Conservation (phyloP, 2,797 vertebrate species). For the Falco rusticolus region DNA sequence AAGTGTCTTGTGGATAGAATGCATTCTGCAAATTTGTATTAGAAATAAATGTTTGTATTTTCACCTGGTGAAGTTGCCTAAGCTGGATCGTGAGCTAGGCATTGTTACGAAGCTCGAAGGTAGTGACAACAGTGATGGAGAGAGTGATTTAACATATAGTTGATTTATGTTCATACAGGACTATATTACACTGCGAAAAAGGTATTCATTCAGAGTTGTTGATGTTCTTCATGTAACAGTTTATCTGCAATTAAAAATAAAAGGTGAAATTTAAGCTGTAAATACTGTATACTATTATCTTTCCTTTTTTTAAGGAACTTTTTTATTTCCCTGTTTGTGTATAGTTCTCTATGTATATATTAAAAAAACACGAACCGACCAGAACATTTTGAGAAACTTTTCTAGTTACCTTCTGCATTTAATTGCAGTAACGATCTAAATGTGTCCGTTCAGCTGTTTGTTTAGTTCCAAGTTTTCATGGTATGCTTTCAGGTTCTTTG, state of each 20-base stretch:
- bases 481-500: slow-evolving; percentile 26
- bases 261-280: slow-evolving; percentile 77
- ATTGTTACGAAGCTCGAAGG: slow-evolving; percentile 33
- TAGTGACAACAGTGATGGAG: background rate
- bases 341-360: slow-evolving; percentile 82
- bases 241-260: slow-evolving; percentile 35
- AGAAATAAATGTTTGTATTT: background rate
- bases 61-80: background rate
- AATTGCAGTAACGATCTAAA: slow-evolving; percentile 15
- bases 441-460: slow-evolving; percentile 1
- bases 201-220: slow-evolving; percentile 13
- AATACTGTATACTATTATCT: slow-evolving; percentile 85
- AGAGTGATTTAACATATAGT: background rate
- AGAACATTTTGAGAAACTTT: slow-evolving; percentile 77
- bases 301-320: slow-evolving; percentile 85
- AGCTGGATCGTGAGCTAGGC: background rate
- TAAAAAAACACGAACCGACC: slow-evolving; percentile 34
- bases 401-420: slow-evolving; percentile 72
- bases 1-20: background rate
- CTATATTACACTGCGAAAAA: slow-evolving; percentile 6
- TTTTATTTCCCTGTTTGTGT: slow-evolving; percentile 89
- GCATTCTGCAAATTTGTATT: background rate
- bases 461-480: background rate
- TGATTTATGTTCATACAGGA: background rate
- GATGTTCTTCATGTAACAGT: slow-evolving; percentile 52